Conservation (phyloP, 35 echinoderm and acorn worm species). For the Ptychodera flava region DNA sequence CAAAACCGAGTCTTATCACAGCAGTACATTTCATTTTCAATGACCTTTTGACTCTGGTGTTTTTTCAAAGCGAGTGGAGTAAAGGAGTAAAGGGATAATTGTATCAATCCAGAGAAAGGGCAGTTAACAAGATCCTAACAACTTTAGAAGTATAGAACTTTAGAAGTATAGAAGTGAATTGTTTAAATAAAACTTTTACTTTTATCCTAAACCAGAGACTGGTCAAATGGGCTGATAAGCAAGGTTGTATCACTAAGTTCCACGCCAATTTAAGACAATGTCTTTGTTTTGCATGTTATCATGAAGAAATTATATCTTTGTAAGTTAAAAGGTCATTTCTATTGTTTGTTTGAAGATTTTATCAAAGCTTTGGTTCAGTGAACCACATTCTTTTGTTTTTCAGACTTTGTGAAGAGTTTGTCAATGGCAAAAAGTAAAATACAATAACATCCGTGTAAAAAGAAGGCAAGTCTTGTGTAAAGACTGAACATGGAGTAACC, state of each 20-base stretch:
- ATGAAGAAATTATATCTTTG: neutral
- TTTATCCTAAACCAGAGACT: neutral
- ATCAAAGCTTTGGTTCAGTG: neutral
- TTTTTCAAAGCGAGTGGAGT: neutral
- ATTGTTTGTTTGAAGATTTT: neutral
- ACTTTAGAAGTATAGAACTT: neutral
- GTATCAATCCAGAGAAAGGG: neutral
- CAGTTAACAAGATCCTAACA: neutral
- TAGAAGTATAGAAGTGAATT: neutral
- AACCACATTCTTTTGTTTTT: neutral
- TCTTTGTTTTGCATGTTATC: neutral
- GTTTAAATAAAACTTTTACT: neutral
- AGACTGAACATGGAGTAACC: neutral
- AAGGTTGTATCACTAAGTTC: neutral
- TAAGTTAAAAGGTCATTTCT: neutral
- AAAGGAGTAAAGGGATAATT: neutral
- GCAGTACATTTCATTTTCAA: neutral
- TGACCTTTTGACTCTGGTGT: neutral
- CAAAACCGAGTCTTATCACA: neutral
- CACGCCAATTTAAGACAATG: neutral
- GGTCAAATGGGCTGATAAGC: neutral
- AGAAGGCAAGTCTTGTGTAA: neutral
- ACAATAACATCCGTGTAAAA: neutral
- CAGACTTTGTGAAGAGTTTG: neutral
- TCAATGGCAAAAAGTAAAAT: neutral